Evolutionary conservation across 2,797 vertebrate genomes (phyloP).

Genomic region (Rhinella marina): DNA sequence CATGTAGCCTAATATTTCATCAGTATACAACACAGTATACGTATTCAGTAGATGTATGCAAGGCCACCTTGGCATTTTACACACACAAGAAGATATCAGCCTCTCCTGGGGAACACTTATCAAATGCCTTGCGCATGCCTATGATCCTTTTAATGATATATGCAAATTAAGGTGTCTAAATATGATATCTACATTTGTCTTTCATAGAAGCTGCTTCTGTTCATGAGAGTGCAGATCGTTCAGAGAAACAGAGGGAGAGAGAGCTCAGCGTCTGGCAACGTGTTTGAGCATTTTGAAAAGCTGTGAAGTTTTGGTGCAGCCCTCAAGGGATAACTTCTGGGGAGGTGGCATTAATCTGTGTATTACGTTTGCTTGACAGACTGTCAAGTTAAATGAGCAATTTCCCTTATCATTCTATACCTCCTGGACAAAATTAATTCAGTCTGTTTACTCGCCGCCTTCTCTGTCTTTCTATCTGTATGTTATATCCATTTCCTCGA

Average conservation of each 20-base stretch:
- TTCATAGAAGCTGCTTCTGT: conserved; percentile 6
- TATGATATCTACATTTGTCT: conserved; percentile 14
- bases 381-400: conserved; percentile 59
- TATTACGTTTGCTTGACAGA: conserved; percentile 48
- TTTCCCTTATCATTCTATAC: conserved; percentile 60
- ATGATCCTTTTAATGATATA: background rate
- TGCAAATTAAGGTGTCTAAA: background rate
- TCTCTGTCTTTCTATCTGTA: conserved; percentile 32
- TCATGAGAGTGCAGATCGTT: background rate
- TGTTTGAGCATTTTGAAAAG: conserved; percentile 32
- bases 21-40: no score
- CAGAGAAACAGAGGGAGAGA: background rate
- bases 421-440: conserved; percentile 60
- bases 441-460: conserved; percentile 55
- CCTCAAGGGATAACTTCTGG: conserved; percentile 45
- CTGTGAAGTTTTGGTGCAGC: conserved; percentile 47
- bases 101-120: background rate
- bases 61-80: background rate
- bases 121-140: background rate
- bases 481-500: conserved; percentile 32
- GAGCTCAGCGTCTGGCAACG: background rate
- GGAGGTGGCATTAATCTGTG: conserved; percentile 60
- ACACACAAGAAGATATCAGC: background rate
- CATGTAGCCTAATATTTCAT: no score
- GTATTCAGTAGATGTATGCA: background rate